Evolutionary conservation across 2,113 vertebrate genomes (phyloP), one percentile per base, ranked within the genome.

Genomic region (Passer montanus): DNA sequence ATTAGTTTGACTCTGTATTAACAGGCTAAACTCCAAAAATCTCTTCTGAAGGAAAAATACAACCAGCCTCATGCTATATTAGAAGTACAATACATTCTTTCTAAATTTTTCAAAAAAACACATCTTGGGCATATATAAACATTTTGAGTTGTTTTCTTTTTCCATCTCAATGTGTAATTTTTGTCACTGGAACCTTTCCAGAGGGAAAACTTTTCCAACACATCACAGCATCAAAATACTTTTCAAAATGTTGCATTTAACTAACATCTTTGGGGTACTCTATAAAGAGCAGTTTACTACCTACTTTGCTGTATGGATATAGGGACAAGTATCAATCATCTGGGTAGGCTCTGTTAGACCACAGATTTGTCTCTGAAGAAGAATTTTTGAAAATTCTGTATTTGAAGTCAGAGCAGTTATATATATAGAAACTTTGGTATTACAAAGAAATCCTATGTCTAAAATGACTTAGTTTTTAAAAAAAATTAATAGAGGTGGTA

Each of bases 401-500:
- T 75, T 23, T 72, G 13, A 79, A 83, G 9, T 59, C 58, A 75
- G 24, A 75, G 10, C 15, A 74, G 4, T 35, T 59, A 55, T 20
- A 37, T 52, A 15, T 11, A 21, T 60, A 77, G 41, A 47, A 50
- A 44, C 7, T 43, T 12, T 39, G 10, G 8, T 37, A 43, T 43
- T 79, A 17, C 43, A 79, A 76, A 64, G 26, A 91, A 76, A 47
- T 14, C 11, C 37, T 37, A 49, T 15, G 10, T 41, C 7, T 33
- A 74, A 72, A 78, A 53, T 46, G 0, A 64, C 5, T 68, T 49
- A 8, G 13, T 82, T 28, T 8, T 28, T 8, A 15, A 67, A 55
- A 44, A 22, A 35, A n/a, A 0, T 24, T 41, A 52, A 52, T 15
- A 43, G 16, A 46, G 3, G 5, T 41, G 4, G 1, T 6, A n/a